Conservation (phyloP, 2,113 vertebrate species). For the Donacobius atricapilla region DNA sequence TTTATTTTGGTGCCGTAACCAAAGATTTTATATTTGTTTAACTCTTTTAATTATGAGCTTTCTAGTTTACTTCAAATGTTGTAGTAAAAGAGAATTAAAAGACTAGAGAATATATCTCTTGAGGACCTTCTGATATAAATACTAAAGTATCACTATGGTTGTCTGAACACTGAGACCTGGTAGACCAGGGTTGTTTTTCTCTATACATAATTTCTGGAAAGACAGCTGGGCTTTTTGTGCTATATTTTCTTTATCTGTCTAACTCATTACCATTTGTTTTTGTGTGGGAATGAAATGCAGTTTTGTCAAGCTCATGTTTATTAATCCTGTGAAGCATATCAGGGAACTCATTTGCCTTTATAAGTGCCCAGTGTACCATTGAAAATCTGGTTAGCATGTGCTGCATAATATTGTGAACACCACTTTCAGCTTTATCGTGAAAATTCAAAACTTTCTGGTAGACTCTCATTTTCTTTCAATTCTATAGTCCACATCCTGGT, state of each 20-base stretch:
- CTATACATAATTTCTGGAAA: background rate
- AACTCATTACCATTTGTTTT: background rate
- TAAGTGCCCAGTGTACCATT: background rate
- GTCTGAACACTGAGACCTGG: background rate
- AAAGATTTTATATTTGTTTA: background rate
- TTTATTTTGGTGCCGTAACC: slow-evolving; percentile 18
- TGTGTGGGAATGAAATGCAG: background rate
- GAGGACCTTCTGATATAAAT: background rate
- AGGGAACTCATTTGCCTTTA: background rate
- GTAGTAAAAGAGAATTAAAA: background rate
- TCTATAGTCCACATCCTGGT: background rate
- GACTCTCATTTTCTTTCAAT: background rate
- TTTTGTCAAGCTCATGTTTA: slow-evolving; percentile 8
- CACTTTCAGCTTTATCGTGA: background rate
- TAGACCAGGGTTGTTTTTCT: background rate
- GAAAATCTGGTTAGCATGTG: background rate
- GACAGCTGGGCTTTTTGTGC: background rate
- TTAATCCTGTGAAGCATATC: background rate
- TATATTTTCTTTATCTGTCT: background rate
- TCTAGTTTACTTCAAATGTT: background rate
- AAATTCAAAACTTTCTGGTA: background rate
- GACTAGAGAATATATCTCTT: background rate
- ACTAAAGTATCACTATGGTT: background rate
- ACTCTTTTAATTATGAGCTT: background rate
- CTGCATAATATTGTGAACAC: background rate